Percentiles rank a stretch among this genome's conserved stretches.
These are phyloP conservation scores for Heliocidaris erythrogramma DNA, from an alignment of 35 echinoderm and acorn worm species.

Conservation along the genomic window DNA sequence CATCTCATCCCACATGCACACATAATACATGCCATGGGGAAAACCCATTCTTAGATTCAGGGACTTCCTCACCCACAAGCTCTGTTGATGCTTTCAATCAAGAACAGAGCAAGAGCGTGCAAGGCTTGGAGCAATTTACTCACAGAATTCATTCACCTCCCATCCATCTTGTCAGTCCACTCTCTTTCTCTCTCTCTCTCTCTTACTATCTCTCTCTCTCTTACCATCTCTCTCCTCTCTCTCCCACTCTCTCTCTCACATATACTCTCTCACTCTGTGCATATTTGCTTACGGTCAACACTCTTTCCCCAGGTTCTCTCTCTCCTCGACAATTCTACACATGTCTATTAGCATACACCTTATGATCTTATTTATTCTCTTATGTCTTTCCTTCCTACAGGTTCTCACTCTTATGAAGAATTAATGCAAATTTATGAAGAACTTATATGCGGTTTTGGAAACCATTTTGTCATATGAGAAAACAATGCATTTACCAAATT, in stretches of 20 bases:
- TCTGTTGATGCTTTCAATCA: slow-evolving; percentile 17
- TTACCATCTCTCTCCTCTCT: neutral
- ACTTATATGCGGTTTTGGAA: no score
- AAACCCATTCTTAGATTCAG: neutral
- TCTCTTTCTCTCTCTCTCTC: neutral
- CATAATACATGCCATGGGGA: neutral
- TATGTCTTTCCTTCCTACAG: neutral
- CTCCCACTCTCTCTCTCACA: neutral
- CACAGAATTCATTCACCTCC: neutral
- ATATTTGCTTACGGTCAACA: neutral
- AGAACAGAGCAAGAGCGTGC: neutral
- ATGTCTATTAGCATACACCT: neutral
- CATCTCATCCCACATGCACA: neutral
- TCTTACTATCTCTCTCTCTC: neutral
- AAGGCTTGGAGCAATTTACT: neutral
- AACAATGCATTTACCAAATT: no score
- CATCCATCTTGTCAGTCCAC: neutral
- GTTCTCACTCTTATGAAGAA: neutral
- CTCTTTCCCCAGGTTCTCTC: neutral
- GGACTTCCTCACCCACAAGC: neutral
- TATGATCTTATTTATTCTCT: neutral
- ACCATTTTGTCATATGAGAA: no score
- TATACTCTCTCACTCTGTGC: neutral
- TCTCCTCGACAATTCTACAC: neutral
- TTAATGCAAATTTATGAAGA: neutral